These are phyloP conservation scores for Fundulus diaphanus DNA, from an alignment of 2,797 vertebrate species.

Conservation along the genomic window DNA sequence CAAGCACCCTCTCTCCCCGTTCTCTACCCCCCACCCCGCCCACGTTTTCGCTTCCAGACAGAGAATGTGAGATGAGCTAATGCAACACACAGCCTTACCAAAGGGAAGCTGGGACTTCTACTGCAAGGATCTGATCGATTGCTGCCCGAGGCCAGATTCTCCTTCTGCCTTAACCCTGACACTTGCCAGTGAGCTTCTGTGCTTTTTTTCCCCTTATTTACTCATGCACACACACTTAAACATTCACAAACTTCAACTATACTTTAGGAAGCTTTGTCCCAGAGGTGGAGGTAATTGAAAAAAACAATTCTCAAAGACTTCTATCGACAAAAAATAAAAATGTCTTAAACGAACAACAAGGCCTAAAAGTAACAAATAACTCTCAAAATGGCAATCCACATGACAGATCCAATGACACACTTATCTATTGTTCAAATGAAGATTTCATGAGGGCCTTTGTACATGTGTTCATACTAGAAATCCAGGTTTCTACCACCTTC, in stretches of 20 bases:
- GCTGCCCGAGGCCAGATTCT: slow-evolving; percentile 71
- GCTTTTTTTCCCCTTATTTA: slow-evolving; percentile 47
- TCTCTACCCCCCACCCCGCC: slow-evolving; percentile 47
- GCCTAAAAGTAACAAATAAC: slow-evolving; percentile 31
- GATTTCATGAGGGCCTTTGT: slow-evolving; percentile 28
- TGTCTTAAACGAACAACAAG: slow-evolving; percentile 55
- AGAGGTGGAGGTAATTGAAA: slow-evolving; percentile 73
- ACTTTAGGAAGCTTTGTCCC: slow-evolving; percentile 63
- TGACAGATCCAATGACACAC: slow-evolving; percentile 45
- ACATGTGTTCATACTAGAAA: slow-evolving; percentile 30
- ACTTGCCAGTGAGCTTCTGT: slow-evolving; percentile 37
- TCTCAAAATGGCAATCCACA: slow-evolving; percentile 11
- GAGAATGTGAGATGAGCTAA: slow-evolving; percentile 80
- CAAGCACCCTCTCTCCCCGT: slow-evolving; percentile 54
- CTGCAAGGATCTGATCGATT: slow-evolving; percentile 81
- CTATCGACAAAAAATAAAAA: slow-evolving; percentile 34
- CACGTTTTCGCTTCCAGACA: slow-evolving; percentile 44
- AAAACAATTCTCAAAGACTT: slow-evolving; percentile 49
- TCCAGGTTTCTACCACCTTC: neutral
- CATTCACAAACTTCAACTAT: slow-evolving; percentile 45
- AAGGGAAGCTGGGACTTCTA: slow-evolving; percentile 78
- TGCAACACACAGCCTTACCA: slow-evolving; percentile 73
- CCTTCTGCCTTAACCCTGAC: slow-evolving; percentile 56
- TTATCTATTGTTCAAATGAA: slow-evolving; percentile 45
- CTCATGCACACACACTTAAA: slow-evolving; percentile 39